A percentile compares a stretch with the other conserved stretches of the same genome.
Conservation (phyloP, 2,113 vertebrate genomes). For the Tympanuchus pallidicinctus region DNA sequence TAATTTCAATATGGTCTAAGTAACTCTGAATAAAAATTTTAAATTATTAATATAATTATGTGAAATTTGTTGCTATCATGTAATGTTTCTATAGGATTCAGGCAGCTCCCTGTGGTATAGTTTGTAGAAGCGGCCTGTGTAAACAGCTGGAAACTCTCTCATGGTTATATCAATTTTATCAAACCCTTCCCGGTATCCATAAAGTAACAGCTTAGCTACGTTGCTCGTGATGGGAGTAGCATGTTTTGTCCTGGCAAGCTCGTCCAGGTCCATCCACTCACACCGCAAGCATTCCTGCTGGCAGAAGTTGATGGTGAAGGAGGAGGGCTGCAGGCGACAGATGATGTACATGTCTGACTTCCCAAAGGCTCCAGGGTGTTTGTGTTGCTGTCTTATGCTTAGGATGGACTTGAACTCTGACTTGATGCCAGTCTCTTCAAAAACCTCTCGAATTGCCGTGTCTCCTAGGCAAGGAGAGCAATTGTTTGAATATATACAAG, state of each 20-base stretch:
- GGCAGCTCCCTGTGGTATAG: slow-evolving; percentile 89
- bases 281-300: slow-evolving; percentile 89
- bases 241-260: slow-evolving; percentile 74
- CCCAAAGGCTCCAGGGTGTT: slow-evolving; percentile 88
- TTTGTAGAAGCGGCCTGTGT: slow-evolving; percentile 88
- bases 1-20: neutral
- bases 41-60: slow-evolving; percentile 44
- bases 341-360: slow-evolving; percentile 93
- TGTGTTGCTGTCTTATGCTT: slow-evolving; percentile 92
- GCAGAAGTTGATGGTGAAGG: slow-evolving; percentile 88
- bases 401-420: slow-evolving; percentile 92
- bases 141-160: slow-evolving; percentile 86
- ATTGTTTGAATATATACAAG: neutral
- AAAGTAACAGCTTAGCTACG: slow-evolving; percentile 85
- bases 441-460: slow-evolving; percentile 93
- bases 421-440: slow-evolving; percentile 92
- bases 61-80: slow-evolving; percentile 36
- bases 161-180: slow-evolving; percentile 84
- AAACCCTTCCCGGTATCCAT: slow-evolving; percentile 87
- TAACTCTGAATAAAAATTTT: neutral
- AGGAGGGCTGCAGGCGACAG: slow-evolving; percentile 88
- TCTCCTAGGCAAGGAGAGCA: slow-evolving; percentile 72
- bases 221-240: slow-evolving; percentile 88
- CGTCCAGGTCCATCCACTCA: slow-evolving; percentile 87
- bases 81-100: slow-evolving; percentile 57